Base-by-base conservation (phyloP, 2,797 vertebrate species). In the Pipistrellus nathusii region DNA sequence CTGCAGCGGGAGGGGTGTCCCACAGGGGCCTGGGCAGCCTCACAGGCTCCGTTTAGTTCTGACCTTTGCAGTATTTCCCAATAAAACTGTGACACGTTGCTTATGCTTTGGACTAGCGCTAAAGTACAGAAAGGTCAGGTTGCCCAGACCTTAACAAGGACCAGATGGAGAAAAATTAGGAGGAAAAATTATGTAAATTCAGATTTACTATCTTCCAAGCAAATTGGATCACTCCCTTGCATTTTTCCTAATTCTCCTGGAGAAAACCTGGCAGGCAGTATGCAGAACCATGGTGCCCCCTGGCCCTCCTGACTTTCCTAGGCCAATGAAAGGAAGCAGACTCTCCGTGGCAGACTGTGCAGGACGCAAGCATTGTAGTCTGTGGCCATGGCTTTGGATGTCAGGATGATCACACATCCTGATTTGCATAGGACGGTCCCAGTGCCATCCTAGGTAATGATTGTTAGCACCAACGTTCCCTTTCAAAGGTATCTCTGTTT, bases 11-110 rank as follows among this genome's bases (percentile, higher is more conserved):
- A 59, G 38, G 78, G 76, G 15, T 35, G 12, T 73, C 89, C 35
- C 27, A 48, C 72, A 53, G 95, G 23, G 18, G 27, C 3, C 76
- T 7, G 1, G 81, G 62, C 2, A 57, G 59, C 38, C 17, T 51
- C 14, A 4, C 17, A 57, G 9, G 15, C 15, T 78, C 48, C 57
- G 64, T 82, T 93, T 30, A n/a, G 32, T 32, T 95, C 62, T 88
- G 69, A 88, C 17, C 57, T 93, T 85, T 46, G 30, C 32, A 90
- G 17, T 57, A 57, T 95, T 91, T 96, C 62, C 57, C 59, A 85
- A 51, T 85, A 51, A 85, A 95, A 88, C 41, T 20, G 10, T 62
- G 90, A 91, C 27, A 90, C 0, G 18, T 59, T 25, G 38, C 81
- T 76, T 91, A 59, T 55, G 14, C 44, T 85, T 48, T 55, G 51